Base-by-base conservation (phyloP, 2,113 vertebrate species). In the Oryzias woworae region DNA sequence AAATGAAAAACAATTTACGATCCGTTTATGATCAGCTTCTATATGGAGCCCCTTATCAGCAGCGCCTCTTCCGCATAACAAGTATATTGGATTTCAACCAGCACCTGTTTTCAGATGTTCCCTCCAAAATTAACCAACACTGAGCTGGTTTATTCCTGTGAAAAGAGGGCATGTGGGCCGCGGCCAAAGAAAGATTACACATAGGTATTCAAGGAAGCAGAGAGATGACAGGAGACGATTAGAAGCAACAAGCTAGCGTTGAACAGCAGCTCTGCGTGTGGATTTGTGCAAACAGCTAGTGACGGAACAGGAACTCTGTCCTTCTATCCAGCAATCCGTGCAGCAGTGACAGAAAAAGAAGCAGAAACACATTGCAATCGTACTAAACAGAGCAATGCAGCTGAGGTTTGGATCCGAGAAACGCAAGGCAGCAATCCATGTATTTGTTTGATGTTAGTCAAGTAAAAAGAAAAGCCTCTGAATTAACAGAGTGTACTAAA, bases 101-200 rank as follows among this genome's bases (percentile, higher is more conserved):
- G 62, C 71, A 75, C 56, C 62, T 78, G 75, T 72, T 45, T 59
- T 58, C 26, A 28, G 50, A 80, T 59, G 68, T 70, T 63, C 28
- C 20, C 60, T 80, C 71, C 56, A 67, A 71, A 84, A 71, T 73
- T 56, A 74, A 69, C 49, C 59, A 26, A 47, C 15, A 0, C 16
- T 15, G 31, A 18, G 28, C 36, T 48, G 31, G 62, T 58, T 51
- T 24, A 42, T 16, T 18, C 24, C 15, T 69, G 56, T 13, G 49
- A n/a, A 10, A 58, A 70, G 22, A 56, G 20, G 36, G 23, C 18
- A 26, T 16, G 14, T 18, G 1, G n/a, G 10, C 31, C 53, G 20
- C 45, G 53, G 62, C 53, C 57, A 69, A 16, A n/a, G 20, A 42
- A 67, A 62, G 68, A 71, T 78, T 59, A 71, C 59, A 55, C 62